These are phyloP conservation scores for Trypoxylus dichotomus DNA, from an alignment of 1,140 invertebrate species.

Conservation along the genomic window DNA sequence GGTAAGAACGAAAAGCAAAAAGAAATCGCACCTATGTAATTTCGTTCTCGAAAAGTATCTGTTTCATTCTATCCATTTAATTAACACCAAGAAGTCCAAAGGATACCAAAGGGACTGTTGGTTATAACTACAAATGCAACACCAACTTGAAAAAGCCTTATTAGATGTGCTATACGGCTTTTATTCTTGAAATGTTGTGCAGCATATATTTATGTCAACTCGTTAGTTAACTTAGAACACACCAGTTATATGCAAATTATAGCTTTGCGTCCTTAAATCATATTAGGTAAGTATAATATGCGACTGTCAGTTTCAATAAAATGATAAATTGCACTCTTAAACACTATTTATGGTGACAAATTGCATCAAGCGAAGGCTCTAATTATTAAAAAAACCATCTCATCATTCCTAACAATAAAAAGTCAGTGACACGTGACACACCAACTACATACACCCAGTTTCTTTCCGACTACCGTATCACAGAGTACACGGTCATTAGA, in stretches of 20 bases:
- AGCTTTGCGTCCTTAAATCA: neutral
- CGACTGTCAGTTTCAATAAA: neutral
- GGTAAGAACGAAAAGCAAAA: too few species aligned
- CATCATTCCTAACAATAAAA: neutral
- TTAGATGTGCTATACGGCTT: neutral
- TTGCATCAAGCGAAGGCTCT: neutral
- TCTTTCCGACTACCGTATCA: neutral
- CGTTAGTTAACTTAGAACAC: neutral
- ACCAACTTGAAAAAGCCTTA: neutral
- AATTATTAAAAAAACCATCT: neutral
- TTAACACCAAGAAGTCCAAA: too few species aligned
- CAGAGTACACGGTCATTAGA: neutral
- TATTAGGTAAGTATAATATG: neutral
- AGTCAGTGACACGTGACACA: neutral
- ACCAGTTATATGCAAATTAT: neutral
- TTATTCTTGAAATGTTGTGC: neutral
- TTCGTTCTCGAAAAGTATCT: too few species aligned
- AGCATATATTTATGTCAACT: neutral
- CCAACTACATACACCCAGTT: neutral
- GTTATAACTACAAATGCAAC: too few species aligned
- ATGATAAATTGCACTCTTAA: neutral
- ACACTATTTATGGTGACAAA: neutral
- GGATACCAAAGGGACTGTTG: too few species aligned
- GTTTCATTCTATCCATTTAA: too few species aligned
- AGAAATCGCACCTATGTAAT: too few species aligned